Percentiles rank a stretch among this genome's conserved stretches.
Evolutionary conservation across 2,888 invertebrate species (phyloP).

Genomic region (Eubasilissa splendida): DNA sequence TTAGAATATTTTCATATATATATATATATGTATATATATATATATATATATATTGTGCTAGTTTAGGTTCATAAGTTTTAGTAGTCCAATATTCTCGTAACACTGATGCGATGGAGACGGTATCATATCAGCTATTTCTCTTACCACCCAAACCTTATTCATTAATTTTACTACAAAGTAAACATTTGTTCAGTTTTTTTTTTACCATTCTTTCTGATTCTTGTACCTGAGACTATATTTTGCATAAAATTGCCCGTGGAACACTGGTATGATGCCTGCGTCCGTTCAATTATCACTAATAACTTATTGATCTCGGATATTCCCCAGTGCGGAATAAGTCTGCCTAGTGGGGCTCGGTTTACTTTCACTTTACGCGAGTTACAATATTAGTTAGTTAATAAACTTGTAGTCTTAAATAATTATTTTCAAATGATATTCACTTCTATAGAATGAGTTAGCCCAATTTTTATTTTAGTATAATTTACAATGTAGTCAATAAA

Average conservation of each 20-base stretch:
- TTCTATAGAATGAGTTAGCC: not conserved
- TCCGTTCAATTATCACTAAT: conserved; percentile 23
- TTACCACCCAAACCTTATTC: not conserved
- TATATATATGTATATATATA: too few relatives aligned
- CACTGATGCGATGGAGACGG: conserved; percentile 7
- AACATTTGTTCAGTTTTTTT: too few relatives aligned
- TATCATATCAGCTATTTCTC: conserved; percentile 28
- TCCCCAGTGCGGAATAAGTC: not conserved
- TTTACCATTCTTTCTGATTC: conserved; percentile 6
- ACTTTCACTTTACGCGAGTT: not conserved
- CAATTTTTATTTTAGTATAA: conserved; percentile 30
- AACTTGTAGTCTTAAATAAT: conserved; percentile 21
- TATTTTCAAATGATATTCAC: conserved; percentile 1
- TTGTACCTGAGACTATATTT: conserved; percentile 43
- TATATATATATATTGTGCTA: conserved; percentile 5
- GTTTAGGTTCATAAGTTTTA: conserved; percentile 27
- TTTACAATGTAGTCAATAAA: conserved; percentile 2
- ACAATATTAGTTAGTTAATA: conserved; percentile 32
- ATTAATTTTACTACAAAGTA: not conserved
- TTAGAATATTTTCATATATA: conserved; percentile 48
- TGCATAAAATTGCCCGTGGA: not conserved
- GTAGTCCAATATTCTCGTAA: conserved; percentile 16
- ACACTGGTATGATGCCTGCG: conserved; percentile 23
- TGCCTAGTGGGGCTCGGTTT: not conserved
- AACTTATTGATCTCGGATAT: conserved; percentile 45